Percentiles rank a stretch among this genome's conserved stretches.
Evolutionary conservation across 1,140 invertebrate genomes (phyloP).

Genomic region (Zaprionus ornatus): DNA sequence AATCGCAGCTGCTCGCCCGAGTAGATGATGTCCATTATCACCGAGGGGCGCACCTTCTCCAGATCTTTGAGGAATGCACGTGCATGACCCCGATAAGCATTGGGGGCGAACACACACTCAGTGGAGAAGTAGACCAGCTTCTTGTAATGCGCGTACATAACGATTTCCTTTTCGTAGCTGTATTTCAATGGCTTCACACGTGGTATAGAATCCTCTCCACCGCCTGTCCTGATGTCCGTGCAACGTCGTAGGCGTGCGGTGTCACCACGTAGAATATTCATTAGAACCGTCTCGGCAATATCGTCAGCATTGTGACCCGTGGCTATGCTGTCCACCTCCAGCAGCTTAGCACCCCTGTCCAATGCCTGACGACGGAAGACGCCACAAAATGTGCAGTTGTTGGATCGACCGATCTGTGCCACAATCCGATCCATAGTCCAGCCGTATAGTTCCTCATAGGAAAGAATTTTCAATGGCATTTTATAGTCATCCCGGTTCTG

Average conservation of each 20-base stretch:
- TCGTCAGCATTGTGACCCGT: conserved; percentile 99
- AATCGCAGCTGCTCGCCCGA: conserved; percentile 95
- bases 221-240: conserved; percentile 93
- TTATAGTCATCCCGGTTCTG: conserved; percentile 96
- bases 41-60: conserved; percentile 95
- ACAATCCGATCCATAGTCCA: conserved; percentile 99
- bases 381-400: conserved; percentile 99
- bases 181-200: conserved; percentile 99
- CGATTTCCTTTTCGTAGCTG: conserved; percentile 99
- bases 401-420: conserved; percentile 96
- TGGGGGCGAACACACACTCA: conserved; percentile 99
- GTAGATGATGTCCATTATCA: conserved; percentile 99
- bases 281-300: conserved; percentile 98
- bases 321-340: conserved; percentile 96
- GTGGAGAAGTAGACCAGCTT: conserved; percentile 99
- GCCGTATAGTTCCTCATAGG: conserved; percentile 99
- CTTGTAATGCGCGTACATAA: conserved; percentile 99
- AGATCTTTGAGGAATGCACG: conserved; percentile 97
- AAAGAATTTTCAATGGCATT: conserved; percentile 97
- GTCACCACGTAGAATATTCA: conserved; percentile 99
- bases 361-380: conserved; percentile 98
- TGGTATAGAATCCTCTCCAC: conserved; percentile 93
- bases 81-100: conserved; percentile 98
- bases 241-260: conserved; percentile 96
- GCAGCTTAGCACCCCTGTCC: conserved; percentile 94